Evolutionary conservation across 30 jellyfish, hydroid and myxozoan genomes (phyloP).

Genomic region (Aurelia sp.): DNA sequence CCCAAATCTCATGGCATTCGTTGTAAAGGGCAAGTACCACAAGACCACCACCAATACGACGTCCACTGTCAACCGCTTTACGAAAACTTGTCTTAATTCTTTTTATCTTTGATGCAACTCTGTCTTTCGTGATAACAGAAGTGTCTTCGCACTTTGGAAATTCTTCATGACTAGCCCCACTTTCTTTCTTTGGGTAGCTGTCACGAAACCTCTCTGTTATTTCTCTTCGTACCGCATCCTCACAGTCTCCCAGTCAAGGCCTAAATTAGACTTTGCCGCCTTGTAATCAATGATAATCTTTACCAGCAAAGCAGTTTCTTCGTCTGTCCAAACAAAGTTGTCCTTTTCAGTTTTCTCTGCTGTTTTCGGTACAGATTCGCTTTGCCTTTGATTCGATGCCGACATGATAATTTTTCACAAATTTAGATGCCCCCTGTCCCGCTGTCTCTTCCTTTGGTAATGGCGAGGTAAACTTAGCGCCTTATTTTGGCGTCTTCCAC

Average conservation of each 20-base stretch:
- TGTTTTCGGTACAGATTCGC: too few species aligned
- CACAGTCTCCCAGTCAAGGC: conserved; percentile 30
- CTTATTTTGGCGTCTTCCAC: too few species aligned
- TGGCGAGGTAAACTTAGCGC: too few species aligned
- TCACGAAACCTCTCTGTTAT: neutral
- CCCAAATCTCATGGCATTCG: conserved; percentile 27
- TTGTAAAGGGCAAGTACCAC: neutral
- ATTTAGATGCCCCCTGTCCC: too few species aligned
- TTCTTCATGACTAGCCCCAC: conserved; percentile 2
- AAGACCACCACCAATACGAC: conserved; percentile 42
- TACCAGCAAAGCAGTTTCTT: conserved; percentile 23
- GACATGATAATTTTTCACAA: too few species aligned
- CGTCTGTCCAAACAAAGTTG: conserved; percentile 30
- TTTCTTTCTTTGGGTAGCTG: conserved; percentile 15
- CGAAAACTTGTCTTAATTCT: conserved; percentile 15
- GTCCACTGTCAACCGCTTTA: conserved; percentile 31
- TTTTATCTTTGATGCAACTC: conserved; percentile 8
- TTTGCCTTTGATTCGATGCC: too few species aligned
- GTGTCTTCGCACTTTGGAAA: neutral
- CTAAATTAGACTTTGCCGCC: conserved; percentile 1
- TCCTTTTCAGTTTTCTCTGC: neutral
- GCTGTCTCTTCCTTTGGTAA: too few species aligned
- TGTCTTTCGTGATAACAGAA: neutral
- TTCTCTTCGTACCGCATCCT: conserved; percentile 24
- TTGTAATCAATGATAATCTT: conserved; percentile 16